Evolutionary conservation across 2,113 vertebrate genomes (phyloP).

Genomic region (Callospermophilus lateralis): DNA sequence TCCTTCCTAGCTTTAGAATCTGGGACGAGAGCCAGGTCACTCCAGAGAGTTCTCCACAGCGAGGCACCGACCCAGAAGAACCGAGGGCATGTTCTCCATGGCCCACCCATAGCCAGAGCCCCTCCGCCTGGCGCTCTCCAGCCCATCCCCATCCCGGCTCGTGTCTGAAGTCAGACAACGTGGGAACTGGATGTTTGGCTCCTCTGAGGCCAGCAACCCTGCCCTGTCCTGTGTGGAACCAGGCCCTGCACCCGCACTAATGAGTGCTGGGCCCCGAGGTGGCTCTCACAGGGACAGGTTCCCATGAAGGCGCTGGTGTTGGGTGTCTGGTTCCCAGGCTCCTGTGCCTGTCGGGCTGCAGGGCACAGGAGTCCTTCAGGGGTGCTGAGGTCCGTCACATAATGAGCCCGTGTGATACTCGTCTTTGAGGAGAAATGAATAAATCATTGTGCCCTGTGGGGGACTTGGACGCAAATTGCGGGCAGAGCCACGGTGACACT

Average conservation of each 20-base stretch:
- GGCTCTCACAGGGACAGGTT: constrained; percentile 69
- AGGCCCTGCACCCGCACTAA: no score
- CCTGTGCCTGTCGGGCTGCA: constrained; percentile 66
- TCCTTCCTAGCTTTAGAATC: neutral
- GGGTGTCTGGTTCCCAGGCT: constrained; percentile 88
- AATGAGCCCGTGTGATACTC: constrained; percentile 89
- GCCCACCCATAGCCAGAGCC: fast-evolving
- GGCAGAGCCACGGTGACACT: constrained; percentile 83
- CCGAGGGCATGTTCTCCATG: fast-evolving
- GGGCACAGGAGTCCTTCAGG: constrained; percentile 87
- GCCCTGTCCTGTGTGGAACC: fast-evolving
- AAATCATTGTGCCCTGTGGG: constrained; percentile 88
- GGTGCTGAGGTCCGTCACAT: constrained; percentile 90
- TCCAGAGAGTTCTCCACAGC: neutral
- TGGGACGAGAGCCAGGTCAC: no score
- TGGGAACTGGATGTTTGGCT: neutral
- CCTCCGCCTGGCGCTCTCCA: no score
- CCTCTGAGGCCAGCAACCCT: fast-evolving
- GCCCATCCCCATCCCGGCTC: neutral
- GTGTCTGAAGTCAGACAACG: fast-evolving
- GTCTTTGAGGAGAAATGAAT: constrained; percentile 88
- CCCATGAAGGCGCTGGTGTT: constrained; percentile 84
- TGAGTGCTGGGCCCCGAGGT: neutral
- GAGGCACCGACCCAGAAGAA: constrained; percentile 30
- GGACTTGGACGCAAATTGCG: constrained; percentile 82